Base-by-base conservation (phyloP, 2,888 invertebrate species). In the Thera obeliscata region DNA sequence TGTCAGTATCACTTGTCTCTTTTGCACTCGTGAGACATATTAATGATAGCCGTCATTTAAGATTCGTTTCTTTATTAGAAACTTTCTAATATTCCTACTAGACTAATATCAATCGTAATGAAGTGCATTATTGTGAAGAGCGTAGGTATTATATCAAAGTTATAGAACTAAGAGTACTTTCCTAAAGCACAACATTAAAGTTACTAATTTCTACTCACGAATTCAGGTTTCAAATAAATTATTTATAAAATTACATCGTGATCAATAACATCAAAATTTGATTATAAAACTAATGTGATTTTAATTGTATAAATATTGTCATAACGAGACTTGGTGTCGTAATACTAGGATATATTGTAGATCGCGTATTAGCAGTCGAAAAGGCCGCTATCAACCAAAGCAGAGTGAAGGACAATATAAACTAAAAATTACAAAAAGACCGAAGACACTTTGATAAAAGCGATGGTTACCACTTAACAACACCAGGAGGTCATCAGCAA, bases 31-130 rank as follows among this genome's bases (percentile, higher is more conserved):
- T 41, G 41, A 41, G 41, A 41, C 6, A 4, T 1, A 41, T 41
- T 41, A 7, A 41, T 41, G 1, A 22, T 1, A 0, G 22, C 22
- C 5, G 41, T 7, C 41, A 41, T 41, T 41, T 7, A 41, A 41
- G 41, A 7, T 41, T 5, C 41, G 41, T 41, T 41, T 41, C 41
- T 41, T 41, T 41, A 41, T 41, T 41, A 7, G 41, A 7, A 41
- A 2, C 3, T 80, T 80, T 77, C 76, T 52, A 52, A 78, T 80
- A 81, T 76, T 74, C 72, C 79, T 76, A 75, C 66, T 56, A 73
- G 5, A 52, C 77, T 80, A 84, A 84, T 84, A 86, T 85, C 85
- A 83, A 50, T 22, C 50, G 22, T 22, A 22, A 50, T 55, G 59
- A 64, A 66, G 64, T 73, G 72, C 66, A 56, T 64, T 65, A 43